Base-by-base conservation (phyloP, 2,797 vertebrate species). In the Phaenicophaeus curvirostris region DNA sequence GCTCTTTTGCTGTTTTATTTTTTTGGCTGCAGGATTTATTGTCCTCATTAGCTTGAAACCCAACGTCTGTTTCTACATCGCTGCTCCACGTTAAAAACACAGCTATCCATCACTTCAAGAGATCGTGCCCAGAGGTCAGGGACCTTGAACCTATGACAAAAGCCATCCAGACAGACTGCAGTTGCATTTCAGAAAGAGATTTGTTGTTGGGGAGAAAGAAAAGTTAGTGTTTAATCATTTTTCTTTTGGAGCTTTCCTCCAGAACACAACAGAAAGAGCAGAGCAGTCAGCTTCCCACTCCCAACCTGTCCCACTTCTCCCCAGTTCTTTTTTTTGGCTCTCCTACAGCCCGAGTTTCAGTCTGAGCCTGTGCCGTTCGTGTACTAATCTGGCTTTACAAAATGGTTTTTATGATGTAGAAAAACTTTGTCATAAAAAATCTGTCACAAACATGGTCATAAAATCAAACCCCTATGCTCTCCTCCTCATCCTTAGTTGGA, bases 101-200 rank as follows among this genome's bases (percentile, higher is more conserved):
- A 41, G 7, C 71, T 72, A 96, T 95, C 94, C 94, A 96, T 96
- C 96, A 94, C 91, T 63, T 69, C 82, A 78, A 92, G 96, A 94
- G 94, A 95, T 93, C 94, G 94, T 73, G 12, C 95, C 94, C 93
- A 68, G 85, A 53, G 95, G 92, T 93, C 94, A 66, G 77, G 65
- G 73, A 95, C 89, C 93, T 57, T 81, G 89, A 95, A 92, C 93
- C 79, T 17, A 41, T 50, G 76, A 91, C 95, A 96, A 92, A 93
- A 96, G 69, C 91, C 92, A 86, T 93, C 76, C 91, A 89, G 87
- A 85, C 69, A 76, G 68, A 53, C 62, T 37, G 44, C 91, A 81
- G 82, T 85, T 86, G 92, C 18, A 4, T 69, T 91, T 92, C 85
- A 50, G 75, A 62, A 75, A 50, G 82, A 83, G 68, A 91, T 93